These are phyloP conservation scores for Zalophus californianus DNA, from an alignment of 2,797 vertebrate species.

Conservation along the genomic window DNA sequence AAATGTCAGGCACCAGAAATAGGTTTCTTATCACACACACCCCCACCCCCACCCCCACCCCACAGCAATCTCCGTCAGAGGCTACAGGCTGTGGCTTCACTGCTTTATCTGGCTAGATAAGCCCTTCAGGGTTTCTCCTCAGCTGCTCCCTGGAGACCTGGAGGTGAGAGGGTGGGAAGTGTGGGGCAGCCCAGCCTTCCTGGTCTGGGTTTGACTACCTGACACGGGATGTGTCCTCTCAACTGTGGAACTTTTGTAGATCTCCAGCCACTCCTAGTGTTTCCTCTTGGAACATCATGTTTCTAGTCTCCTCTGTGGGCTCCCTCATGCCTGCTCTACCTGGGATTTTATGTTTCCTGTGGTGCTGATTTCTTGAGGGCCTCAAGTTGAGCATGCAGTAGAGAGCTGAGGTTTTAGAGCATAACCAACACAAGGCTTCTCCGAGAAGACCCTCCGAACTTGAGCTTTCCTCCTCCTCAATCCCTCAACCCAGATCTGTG, in stretches of 20 bases:
- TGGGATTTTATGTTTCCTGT: background rate
- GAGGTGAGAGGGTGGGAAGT: background rate
- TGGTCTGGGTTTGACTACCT: background rate
- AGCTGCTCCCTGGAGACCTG: constrained; percentile 17
- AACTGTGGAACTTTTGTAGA: background rate
- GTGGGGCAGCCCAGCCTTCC: background rate
- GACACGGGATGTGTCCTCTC: accelerated
- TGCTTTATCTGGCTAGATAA: constrained; percentile 61
- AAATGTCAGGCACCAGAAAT: constrained; percentile 61
- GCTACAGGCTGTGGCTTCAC: background rate
- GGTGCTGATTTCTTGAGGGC: background rate
- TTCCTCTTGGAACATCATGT: background rate
- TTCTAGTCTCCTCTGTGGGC: background rate
- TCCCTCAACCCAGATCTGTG: background rate
- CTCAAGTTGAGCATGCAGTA: background rate
- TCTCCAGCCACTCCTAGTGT: background rate
- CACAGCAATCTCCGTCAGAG: constrained; percentile 49
- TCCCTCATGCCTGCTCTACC: background rate
- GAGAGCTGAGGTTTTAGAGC: background rate
- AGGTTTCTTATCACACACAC: constrained; percentile 44
- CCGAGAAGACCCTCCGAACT: background rate
- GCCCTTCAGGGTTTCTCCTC: constrained; percentile 26
- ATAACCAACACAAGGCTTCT: background rate
- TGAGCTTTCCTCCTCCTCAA: background rate
- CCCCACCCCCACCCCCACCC: no score